Percentiles rank a stretch among this genome's conserved stretches.
These are phyloP conservation scores for Pantherophis guttatus DNA, from an alignment of 2,113 vertebrate species.

Conservation along the genomic window DNA sequence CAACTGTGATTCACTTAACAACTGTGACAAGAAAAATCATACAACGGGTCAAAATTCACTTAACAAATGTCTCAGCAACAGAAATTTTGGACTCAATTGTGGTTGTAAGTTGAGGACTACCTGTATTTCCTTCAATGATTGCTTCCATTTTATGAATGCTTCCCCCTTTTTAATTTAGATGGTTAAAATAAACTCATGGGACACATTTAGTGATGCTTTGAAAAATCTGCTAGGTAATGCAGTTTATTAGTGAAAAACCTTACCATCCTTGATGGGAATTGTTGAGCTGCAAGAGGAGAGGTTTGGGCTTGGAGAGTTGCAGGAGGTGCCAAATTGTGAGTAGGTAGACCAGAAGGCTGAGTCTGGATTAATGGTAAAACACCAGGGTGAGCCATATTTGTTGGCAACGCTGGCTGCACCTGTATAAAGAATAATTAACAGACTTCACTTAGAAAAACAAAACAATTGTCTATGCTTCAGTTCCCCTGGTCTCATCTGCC, in stretches of 20 bases:
- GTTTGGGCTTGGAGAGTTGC: slow-evolving; percentile 70
- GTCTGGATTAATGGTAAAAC: slow-evolving; percentile 67
- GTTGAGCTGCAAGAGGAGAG: slow-evolving; percentile 71
- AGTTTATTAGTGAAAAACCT: background rate
- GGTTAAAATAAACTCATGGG: background rate
- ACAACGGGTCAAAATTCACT: too few relatives aligned
- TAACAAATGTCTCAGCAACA: too few relatives aligned
- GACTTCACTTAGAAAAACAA: background rate
- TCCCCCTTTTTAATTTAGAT: background rate
- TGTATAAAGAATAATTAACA: slow-evolving; percentile 38
- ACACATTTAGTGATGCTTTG: background rate
- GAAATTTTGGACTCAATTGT: too few relatives aligned
- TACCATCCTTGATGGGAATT: slow-evolving; percentile 75
- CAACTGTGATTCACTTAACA: too few relatives aligned
- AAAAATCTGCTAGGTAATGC: background rate
- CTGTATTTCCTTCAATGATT: background rate
- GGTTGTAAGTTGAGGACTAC: too few relatives aligned
- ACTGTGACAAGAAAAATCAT: too few relatives aligned
- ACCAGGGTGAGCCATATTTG: slow-evolving; percentile 61
- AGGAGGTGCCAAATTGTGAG: slow-evolving; percentile 70
- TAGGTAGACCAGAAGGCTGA: slow-evolving; percentile 62
- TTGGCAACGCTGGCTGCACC: slow-evolving; percentile 46
- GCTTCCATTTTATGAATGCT: background rate
- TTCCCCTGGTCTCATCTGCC: background rate
- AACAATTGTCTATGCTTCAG: background rate